Percentiles rank a stretch among this genome's conserved stretches.
Evolutionary conservation across 2,888 invertebrate species (phyloP).

Genomic region (Cephalotes varians): DNA sequence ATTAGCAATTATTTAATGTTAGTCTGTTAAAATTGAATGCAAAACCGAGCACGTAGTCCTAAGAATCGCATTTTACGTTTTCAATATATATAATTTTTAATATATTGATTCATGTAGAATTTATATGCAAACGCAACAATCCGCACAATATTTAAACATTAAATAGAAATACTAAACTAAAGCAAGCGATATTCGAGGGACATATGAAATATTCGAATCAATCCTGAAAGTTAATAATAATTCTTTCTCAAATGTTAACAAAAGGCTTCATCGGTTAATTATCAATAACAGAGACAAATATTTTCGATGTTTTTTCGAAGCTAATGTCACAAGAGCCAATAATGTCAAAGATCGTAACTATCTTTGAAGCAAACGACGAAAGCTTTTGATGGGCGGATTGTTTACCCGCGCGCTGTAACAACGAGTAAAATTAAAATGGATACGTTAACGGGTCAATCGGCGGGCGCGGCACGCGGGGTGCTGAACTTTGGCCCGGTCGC

Average conservation of each 20-base stretch:
- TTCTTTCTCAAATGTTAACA: not conserved
- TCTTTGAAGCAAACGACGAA: constrained; percentile 2
- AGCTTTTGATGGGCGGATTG: not conserved
- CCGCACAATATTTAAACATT: not conserved
- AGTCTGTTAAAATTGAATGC: constrained; percentile 23
- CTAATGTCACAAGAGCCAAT: not conserved
- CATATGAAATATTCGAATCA: not conserved
- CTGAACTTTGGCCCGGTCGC: constrained; percentile 20
- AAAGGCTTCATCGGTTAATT: not conserved
- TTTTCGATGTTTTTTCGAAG: not conserved
- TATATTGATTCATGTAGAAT: not conserved
- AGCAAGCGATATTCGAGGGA: not conserved
- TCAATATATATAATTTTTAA: not conserved
- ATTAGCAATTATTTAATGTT: constrained; percentile 45
- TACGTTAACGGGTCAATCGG: constrained; percentile 45
- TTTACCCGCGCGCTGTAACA: constrained; percentile 9
- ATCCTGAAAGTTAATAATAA: constrained; percentile 12
- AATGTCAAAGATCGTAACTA: not conserved
- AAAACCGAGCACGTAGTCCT: not conserved
- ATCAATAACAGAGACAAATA: not conserved
- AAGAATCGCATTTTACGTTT: constrained; percentile 15
- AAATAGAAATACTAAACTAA: too few species aligned
- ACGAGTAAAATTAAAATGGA: constrained; percentile 45
- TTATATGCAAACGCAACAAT: constrained; percentile 11
- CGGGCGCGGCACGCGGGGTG: not conserved